Base-by-base conservation (phyloP, 1,140 invertebrate genomes). In the Drosophila murphyi region DNA sequence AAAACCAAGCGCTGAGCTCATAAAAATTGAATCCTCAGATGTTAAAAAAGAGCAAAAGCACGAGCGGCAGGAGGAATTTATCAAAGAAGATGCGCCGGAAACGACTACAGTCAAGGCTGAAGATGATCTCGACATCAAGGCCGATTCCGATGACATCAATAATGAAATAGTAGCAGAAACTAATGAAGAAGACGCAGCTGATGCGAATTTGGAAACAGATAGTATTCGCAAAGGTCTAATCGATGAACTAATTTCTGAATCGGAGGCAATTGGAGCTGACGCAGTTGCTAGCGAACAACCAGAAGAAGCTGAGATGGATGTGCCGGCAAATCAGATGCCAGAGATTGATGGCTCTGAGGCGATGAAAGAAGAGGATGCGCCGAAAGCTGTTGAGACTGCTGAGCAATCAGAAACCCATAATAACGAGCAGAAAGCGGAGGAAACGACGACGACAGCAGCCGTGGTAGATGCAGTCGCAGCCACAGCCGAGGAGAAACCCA, bases 241-340 rank as follows among this genome's bases (percentile, higher is more conserved):
- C 3, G 85, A 89, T 52, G 86, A 89, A 28, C 54, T 89, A 7
- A 89, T 89, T 41, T 86, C 80, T 10, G 78, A 81, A 43, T 76
- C 78, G 0, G 78, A 81, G 8, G 73, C 72, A 10, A 52, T 69
- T 3, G 57, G 73, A 31, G 55, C 63, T 10, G 61, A 63, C 31
- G 8, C 31, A 31, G 47, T 39, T 5, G 39, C 29, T 6, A n/a
- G 39, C 6, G 52, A 68, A 63, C 43, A 68, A 12, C 35, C 45
- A 31, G 37, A 35, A 67, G 45, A 76, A 10, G 63, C 59, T 29
- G 20, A 10, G 3, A 31, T 56, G 6, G 69, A 59, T 32, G 64
- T 63, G 32, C 12, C 60, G 20, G 29, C 43, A 3, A 79, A 61
- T 2, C 63, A 72, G 39, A 20, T 68, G 0, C 29, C 81, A 20